Base-by-base conservation (phyloP, 2,888 invertebrate genomes). In the Euclidia mi region DNA sequence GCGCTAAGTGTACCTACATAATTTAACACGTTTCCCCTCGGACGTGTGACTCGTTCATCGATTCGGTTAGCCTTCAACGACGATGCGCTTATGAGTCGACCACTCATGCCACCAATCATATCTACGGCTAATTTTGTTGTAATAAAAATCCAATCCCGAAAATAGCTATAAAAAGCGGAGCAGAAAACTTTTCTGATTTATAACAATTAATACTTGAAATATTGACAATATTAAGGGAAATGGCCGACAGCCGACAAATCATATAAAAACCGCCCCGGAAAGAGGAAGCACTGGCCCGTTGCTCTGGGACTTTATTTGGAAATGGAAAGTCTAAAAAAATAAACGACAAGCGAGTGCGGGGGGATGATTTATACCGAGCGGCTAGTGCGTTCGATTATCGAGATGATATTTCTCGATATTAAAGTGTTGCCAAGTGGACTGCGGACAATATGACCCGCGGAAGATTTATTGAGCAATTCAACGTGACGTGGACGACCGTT, bases 131-230 rank as follows among this genome's bases (percentile, higher is more conserved):
- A 89, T 90, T 89, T 81, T 69, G 81, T 82, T 77, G 82, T 85
- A 85, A 88, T 89, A 89, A 86, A 90, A 91, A 88, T 84, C 87
- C 86, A 87, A 91, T 89, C 86, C 82, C 83, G 81, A 81, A 82
- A 84, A 82, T 82, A 81, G 85, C 84, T 80, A 86, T 87, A 85
- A 89, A 90, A 87, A 84, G 75, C 75, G 72, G 76, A 79, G 84
- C 79, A 83, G 76, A 78, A 89, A 92, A 92, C 85, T 91, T 92
- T 84, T 82, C 85, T 91, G 93, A 94, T 93, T 94, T 94, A 94
- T 93, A 92, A 91, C 92, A 93, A 94, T 94, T 94, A 94, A 92
- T 93, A 90, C 90, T 92, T 93, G 94, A 94, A 94, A 94, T 94
- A 94, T 94, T 92, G 94, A 92, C 92, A 93, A 90, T 92, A 93